Evolutionary conservation across 2,797 vertebrate species (phyloP).

Genomic region (Philypnodon macrostomus): DNA sequence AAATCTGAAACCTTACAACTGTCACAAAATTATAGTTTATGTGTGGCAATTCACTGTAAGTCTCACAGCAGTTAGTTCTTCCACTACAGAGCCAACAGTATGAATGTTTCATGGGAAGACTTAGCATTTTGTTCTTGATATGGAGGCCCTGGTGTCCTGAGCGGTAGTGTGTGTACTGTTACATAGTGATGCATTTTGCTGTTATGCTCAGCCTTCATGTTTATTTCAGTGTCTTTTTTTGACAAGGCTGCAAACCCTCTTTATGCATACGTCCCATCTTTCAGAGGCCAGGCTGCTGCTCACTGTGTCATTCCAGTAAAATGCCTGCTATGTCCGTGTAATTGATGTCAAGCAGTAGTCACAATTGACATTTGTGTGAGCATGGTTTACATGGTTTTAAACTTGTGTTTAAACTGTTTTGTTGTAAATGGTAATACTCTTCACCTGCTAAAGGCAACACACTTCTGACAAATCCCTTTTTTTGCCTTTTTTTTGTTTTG

Average conservation of each 20-base stretch:
- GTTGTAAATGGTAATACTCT: too few species aligned
- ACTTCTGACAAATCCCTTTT: too few species aligned
- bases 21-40: constrained; percentile 24
- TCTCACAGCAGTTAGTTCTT: constrained; percentile 12
- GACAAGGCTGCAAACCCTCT: constrained; percentile 32
- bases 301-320: constrained; percentile 53
- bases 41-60: constrained; percentile 14
- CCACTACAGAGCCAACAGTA: constrained; percentile 20
- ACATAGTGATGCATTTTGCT: constrained; percentile 44
- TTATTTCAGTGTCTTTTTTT: constrained; percentile 44
- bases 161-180: constrained; percentile 32
- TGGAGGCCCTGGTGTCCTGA: constrained; percentile 21
- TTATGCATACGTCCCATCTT: constrained; percentile 10
- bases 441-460: too few species aligned
- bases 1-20: constrained; percentile 24
- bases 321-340: constrained; percentile 56
- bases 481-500: too few species aligned
- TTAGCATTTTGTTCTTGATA: constrained; percentile 36
- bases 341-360: constrained; percentile 63
- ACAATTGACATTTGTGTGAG: too few species aligned
- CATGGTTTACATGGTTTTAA: too few species aligned
- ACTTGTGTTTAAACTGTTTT: too few species aligned
- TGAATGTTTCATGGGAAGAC: constrained; percentile 62
- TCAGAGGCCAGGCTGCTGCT: constrained; percentile 52
- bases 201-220: constrained; percentile 52